Percentiles rank a stretch among this genome's conserved stretches.
Evolutionary conservation across 2,888 invertebrate species (phyloP).

Genomic region (Drosophila lutescens): DNA sequence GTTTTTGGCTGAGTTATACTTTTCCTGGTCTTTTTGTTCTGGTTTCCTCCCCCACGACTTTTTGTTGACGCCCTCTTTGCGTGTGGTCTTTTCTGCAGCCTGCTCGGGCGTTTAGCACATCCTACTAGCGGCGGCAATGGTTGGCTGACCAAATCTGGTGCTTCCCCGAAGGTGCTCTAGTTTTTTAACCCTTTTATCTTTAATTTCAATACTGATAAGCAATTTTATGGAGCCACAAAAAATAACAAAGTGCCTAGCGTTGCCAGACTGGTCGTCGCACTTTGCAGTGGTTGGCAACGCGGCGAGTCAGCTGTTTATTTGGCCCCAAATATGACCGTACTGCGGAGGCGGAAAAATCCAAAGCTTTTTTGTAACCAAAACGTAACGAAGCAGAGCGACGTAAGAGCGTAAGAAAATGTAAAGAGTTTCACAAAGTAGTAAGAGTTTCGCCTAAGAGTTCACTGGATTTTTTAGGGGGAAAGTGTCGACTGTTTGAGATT

Average conservation of each 20-base stretch:
- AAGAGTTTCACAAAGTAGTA: too few species aligned
- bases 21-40: constrained; percentile 26
- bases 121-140: background rate
- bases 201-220: constrained; percentile 17
- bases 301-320: background rate
- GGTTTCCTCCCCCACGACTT: constrained; percentile 26
- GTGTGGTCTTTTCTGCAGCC: constrained; percentile 34
- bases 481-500: too few species aligned
- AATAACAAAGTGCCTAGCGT: constrained; percentile 25
- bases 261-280: constrained; percentile 47
- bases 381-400: too few species aligned
- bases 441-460: too few species aligned
- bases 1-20: background rate
- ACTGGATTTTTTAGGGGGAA: too few species aligned
- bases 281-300: constrained; percentile 36
- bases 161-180: background rate
- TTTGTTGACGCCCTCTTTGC: constrained; percentile 73
- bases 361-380: constrained; percentile 1
- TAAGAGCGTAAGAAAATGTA: too few species aligned
- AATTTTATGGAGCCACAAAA: constrained; percentile 29
- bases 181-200: background rate
- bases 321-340: background rate
- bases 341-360: background rate
- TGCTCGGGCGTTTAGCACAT: background rate
- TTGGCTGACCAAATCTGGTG: background rate